Conservation (phyloP, 2,888 invertebrate species). For the Thymelicus lineola region DNA sequence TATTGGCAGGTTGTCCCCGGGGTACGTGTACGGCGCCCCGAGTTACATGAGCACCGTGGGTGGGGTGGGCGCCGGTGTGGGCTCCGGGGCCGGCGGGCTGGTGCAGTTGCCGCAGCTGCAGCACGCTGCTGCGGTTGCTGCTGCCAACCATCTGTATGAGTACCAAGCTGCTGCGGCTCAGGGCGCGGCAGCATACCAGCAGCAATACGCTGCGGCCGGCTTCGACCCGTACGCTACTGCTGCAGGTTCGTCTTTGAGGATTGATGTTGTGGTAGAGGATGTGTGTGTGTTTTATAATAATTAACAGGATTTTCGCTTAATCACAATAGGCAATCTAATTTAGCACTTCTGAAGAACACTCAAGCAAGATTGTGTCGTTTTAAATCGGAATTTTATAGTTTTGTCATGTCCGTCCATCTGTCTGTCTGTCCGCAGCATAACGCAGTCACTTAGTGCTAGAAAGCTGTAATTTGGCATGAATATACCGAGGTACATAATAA, state of each 20-base stretch:
- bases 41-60: conserved; percentile 92
- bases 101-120: conserved; percentile 89
- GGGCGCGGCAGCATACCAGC: conserved; percentile 88
- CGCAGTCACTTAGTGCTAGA: too few species aligned
- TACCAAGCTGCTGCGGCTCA: conserved; percentile 92
- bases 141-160: conserved; percentile 93
- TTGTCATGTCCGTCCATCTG: too few species aligned
- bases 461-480: too few species aligned
- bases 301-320: too few species aligned
- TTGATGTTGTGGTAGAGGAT: too few species aligned
- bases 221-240: conserved; percentile 91
- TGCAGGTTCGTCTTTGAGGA: conserved; percentile 81
- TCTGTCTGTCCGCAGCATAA: too few species aligned
- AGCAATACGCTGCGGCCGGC: conserved; percentile 90
- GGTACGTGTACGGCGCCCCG: conserved; percentile 91
- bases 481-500: too few species aligned
- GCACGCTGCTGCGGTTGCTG: conserved; percentile 91
- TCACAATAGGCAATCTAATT: too few species aligned
- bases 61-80: conserved; percentile 75
- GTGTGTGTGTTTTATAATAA: too few species aligned
- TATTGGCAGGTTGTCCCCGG: conserved; percentile 80
- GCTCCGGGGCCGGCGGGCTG: conserved; percentile 87
- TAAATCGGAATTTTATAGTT: too few species aligned
- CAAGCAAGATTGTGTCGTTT: too few species aligned
- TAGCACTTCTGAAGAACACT: too few species aligned